Base-by-base conservation (phyloP, 2,797 vertebrate species). In the Cynodonichthys magdalenae region DNA sequence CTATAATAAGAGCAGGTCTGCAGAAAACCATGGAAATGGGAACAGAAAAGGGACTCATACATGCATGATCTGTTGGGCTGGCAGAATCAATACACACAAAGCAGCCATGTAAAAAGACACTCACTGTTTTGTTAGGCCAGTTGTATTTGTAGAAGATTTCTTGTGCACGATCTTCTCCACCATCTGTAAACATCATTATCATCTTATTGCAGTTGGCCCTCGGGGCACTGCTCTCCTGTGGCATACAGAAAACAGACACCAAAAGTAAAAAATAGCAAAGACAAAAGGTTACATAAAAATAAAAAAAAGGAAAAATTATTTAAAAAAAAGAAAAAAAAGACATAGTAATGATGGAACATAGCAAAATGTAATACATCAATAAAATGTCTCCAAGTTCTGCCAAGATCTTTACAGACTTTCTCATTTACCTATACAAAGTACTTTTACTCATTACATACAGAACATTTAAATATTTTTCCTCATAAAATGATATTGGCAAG, bases 111-210 rank as follows among this genome's bases (percentile, higher is more conserved):
- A 62, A 48, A 49, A 69, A 73, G 61, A 79, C 29, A 81, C 96
- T 94, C 88, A 99, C 97, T 20, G 97, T 97, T 88, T 97, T 97
- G 84, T 99, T 98, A 79, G 97, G 97, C 96, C 96, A 99, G 89
- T 99, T 99, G 93, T 99, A 97, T 87, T 94, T 97, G 92, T 98
- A 96, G 73, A 99, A 99, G 89, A 99, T 95, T 0, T 99, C 97
- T 86, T 99, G 96, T 20, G 97, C 96, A 0, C 97, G 94, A 83
- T 99, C 97, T 88, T 99, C 97, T 0, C 97, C 97, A 0, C 97
- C 97, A 0, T 99, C 97, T 28, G 97, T 99, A 94, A 99, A 99
- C 97, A 99, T 98, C 97, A 99, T 99, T 90, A 99, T 99, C 96
- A 99, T 97, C 94, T 99, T 99, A 89, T 99, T 99, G 92, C 97